A percentile compares a stretch with the other conserved stretches of the same genome.
Evolutionary conservation across 2,113 vertebrate species (phyloP).

Genomic region (Pedetes capensis): DNA sequence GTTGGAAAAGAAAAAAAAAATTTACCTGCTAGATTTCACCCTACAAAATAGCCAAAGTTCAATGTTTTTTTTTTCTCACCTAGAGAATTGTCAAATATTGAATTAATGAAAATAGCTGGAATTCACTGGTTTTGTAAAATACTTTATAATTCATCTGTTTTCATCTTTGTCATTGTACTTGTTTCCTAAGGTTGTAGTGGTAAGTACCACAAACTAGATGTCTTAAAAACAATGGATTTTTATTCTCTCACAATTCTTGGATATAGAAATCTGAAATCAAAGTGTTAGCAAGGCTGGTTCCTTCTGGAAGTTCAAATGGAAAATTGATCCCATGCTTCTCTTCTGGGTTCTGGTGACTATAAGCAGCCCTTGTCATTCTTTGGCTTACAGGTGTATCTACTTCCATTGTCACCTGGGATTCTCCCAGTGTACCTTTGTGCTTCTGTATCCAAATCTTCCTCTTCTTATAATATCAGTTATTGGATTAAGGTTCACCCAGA

Average conservation of each 20-base stretch:
- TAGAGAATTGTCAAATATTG: neutral
- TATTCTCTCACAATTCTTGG: neutral
- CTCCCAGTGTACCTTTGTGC: neutral
- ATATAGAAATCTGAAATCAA: neutral
- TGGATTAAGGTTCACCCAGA: neutral
- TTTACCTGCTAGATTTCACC: neutral
- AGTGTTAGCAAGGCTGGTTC: neutral
- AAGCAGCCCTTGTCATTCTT: neutral
- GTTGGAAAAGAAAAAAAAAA: neutral
- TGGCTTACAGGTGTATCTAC: neutral
- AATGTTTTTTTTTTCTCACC: neutral
- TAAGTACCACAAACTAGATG: neutral
- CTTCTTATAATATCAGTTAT: neutral
- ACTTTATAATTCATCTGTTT: neutral
- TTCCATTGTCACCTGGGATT: neutral
- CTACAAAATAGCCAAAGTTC: neutral
- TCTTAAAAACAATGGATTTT: neutral
- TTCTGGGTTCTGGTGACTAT: neutral
- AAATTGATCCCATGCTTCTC: neutral
- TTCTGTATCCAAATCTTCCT: neutral
- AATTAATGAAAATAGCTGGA: neutral
- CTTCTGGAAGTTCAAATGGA: neutral
- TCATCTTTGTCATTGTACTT: neutral
- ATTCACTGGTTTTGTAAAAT: conserved; percentile 1
- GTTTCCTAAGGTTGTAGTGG: neutral